phyloP scores from a whole-genome alignment of 2,797 vertebrate species.

The Halcyon chelicuti region DNA sequence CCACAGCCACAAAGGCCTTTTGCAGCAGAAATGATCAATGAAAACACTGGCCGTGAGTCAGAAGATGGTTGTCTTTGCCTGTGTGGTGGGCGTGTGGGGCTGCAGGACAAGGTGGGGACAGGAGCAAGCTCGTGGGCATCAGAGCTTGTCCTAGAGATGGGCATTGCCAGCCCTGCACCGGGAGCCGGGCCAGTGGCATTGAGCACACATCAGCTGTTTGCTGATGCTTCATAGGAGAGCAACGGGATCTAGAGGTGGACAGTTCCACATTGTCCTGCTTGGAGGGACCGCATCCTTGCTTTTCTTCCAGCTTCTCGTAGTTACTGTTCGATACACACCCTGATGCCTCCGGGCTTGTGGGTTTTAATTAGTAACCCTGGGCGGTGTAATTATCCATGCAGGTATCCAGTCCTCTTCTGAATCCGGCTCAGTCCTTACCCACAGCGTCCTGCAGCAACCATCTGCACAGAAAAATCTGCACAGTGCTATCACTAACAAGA shows the following conservation, averaged over 20 bases:
- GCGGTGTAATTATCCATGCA: background rate
- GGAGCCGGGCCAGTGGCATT: fast-evolving
- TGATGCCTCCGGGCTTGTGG: background rate
- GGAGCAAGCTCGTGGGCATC: fast-evolving
- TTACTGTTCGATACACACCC: background rate
- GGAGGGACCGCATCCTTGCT: fast-evolving
- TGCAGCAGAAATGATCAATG: background rate
- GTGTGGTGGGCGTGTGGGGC: background rate
- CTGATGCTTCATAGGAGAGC: background rate
- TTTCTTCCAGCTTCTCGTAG: background rate
- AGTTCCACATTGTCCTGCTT: background rate
- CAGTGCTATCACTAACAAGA: background rate
- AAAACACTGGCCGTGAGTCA: background rate
- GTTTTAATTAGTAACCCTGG: background rate
- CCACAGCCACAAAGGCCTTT: background rate
- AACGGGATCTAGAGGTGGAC: background rate
- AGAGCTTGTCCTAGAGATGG: fast-evolving
- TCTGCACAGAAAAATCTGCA: background rate
- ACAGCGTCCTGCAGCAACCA: background rate
- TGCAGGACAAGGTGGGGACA: background rate
- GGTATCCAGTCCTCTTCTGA: background rate
- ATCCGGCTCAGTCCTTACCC: background rate
- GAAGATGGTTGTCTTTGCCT: background rate
- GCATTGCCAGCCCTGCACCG: background rate
- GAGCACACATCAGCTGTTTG: fast-evolving